These are phyloP conservation scores for Lophura nycthemera DNA, from an alignment of 2,113 vertebrate genomes.

Conservation along the genomic window DNA sequence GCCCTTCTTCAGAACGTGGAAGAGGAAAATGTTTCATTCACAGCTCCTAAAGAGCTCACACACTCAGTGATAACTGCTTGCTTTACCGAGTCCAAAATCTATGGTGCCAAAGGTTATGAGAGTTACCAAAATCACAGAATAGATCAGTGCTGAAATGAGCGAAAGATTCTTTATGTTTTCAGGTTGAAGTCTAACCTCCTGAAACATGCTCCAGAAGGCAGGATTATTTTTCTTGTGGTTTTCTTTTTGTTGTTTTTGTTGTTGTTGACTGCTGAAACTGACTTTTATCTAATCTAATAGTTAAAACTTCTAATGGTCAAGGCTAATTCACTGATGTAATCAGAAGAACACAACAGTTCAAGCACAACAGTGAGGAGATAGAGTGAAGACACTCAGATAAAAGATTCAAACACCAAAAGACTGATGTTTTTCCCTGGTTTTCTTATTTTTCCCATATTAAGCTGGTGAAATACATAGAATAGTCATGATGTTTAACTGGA, in stretches of 20 bases:
- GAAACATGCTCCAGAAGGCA: not conserved
- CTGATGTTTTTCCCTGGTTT: not conserved
- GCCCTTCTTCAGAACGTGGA: not conserved
- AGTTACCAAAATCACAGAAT: not conserved
- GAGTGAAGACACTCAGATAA: not conserved
- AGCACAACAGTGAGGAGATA: not conserved
- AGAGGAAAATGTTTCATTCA: not conserved
- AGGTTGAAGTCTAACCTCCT: not conserved
- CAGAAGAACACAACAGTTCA: not conserved
- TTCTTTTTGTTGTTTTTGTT: not conserved
- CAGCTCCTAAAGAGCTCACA: not conserved
- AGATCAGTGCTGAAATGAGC: not conserved
- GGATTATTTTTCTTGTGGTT: not conserved
- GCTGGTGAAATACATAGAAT: not conserved
- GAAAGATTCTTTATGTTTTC: not conserved
- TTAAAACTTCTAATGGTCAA: not conserved
- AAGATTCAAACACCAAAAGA: not conserved
- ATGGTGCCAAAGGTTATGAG: not conserved
- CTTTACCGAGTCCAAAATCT: not conserved
- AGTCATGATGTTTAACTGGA: not conserved
- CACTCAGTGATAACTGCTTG: not conserved
- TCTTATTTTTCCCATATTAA: not conserved
- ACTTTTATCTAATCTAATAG: not conserved
- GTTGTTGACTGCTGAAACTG: not conserved
- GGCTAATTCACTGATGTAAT: slow-evolving; percentile 1